phyloP scores from a whole-genome alignment of 64 coral and sea anemone genomes.

The Pachyseris speciosa region DNA sequence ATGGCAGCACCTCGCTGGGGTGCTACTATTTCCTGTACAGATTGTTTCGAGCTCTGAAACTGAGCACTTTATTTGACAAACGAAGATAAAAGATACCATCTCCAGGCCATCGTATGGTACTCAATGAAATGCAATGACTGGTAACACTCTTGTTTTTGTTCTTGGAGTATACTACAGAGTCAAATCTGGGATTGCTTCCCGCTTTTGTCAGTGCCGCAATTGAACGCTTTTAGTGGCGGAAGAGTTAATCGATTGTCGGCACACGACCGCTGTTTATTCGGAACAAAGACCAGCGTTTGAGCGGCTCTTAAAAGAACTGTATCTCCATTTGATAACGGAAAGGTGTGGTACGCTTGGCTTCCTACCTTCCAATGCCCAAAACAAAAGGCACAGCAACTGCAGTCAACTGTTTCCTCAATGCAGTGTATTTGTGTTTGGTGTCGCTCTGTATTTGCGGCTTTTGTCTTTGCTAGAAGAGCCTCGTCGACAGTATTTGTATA shows the following conservation, averaged over 20 bases:
- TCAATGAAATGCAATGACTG: too few species aligned
- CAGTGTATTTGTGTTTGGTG: neutral
- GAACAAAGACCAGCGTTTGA: neutral
- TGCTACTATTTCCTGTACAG: too few species aligned
- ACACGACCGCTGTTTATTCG: neutral
- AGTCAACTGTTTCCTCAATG: conserved; percentile 3
- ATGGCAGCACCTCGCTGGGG: too few species aligned
- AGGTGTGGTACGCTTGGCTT: neutral
- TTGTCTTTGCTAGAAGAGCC: conserved; percentile 12
- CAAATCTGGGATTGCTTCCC: too few species aligned
- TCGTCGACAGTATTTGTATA: conserved; percentile 26
- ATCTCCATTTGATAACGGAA: neutral
- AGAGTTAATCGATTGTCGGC: neutral
- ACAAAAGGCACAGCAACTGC: conserved; percentile 5
- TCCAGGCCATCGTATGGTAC: too few species aligned
- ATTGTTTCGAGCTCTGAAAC: too few species aligned
- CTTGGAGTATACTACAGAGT: too few species aligned
- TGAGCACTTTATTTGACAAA: too few species aligned
- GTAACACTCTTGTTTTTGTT: too few species aligned
- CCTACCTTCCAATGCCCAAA: neutral
- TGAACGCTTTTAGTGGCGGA: too few species aligned
- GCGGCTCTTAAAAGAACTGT: conserved; percentile 13
- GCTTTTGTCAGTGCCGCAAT: too few species aligned
- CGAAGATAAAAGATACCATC: too few species aligned
- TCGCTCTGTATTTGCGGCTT: conserved; percentile 25